A percentile compares a stretch with the other conserved stretches of the same genome.
These are phyloP conservation scores for Melipona quadrifasciata DNA, from an alignment of 1,140 invertebrate species.

Conservation along the genomic window DNA sequence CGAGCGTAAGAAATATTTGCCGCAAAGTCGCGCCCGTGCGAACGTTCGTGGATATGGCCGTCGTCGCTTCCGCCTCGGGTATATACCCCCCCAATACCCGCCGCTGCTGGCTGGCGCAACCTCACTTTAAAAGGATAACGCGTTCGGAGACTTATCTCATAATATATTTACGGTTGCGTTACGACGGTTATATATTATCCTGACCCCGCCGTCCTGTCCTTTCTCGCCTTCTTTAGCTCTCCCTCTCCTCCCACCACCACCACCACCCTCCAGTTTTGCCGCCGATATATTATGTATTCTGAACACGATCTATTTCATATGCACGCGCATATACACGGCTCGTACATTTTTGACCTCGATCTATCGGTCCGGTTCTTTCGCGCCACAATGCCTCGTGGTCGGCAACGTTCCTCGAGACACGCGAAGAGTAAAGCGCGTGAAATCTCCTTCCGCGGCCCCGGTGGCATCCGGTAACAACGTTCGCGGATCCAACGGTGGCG, in stretches of 20 bases:
- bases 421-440: constrained; percentile 10
- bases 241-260: no score
- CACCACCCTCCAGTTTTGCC: not conserved
- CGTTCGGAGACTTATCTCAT: constrained; percentile 64
- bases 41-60: constrained; percentile 6
- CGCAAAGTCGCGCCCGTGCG: constrained; percentile 31
- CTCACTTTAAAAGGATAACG: constrained; percentile 65
- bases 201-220: constrained; percentile 3
- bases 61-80: constrained; percentile 41
- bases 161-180: constrained; percentile 66
- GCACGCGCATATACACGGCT: constrained; percentile 39
- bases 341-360: constrained; percentile 58
- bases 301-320: constrained; percentile 54
- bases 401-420: no score
- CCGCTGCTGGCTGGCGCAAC: constrained; percentile 19
- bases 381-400: not conserved
- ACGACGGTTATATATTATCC: constrained; percentile 60
- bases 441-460: not conserved
- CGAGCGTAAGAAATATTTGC: constrained; percentile 44
- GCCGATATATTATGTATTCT: constrained; percentile 63
- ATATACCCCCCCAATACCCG: not conserved
- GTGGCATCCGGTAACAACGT: not conserved
- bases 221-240: constrained; percentile 6
- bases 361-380: constrained; percentile 28
- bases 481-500: not conserved